phyloP scores from a whole-genome alignment of 2,888 invertebrate genomes.

The Xanthorhoe designata region DNA sequence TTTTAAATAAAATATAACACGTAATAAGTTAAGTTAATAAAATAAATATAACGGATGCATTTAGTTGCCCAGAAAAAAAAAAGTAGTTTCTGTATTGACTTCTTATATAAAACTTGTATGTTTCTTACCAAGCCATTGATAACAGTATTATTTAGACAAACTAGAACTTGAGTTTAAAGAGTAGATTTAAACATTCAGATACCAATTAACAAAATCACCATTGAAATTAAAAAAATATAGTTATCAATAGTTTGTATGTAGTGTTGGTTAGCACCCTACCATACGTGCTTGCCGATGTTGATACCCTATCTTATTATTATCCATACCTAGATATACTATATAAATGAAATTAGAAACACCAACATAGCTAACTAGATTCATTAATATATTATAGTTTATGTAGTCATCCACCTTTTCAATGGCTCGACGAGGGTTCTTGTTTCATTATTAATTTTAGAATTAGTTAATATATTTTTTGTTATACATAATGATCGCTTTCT shows the following conservation, averaged over 20 bases:
- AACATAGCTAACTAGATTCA: constrained; percentile 81
- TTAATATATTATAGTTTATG: constrained; percentile 65
- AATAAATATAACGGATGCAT: constrained; percentile 77
- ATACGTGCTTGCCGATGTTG: constrained; percentile 62
- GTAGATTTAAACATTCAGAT: constrained; percentile 73
- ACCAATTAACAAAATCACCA: constrained; percentile 73
- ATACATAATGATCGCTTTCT: constrained; percentile 68
- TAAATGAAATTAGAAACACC: constrained; percentile 83
- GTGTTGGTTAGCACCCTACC: constrained; percentile 60
- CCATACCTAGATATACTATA: constrained; percentile 75
- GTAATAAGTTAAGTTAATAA: constrained; percentile 72
- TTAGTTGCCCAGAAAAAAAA: constrained; percentile 77
- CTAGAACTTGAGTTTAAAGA: constrained; percentile 77
- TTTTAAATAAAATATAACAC: constrained; percentile 75
- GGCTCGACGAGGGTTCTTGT: constrained; percentile 63
- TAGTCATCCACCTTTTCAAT: constrained; percentile 56
- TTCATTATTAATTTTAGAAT: constrained; percentile 70
- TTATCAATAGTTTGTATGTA: constrained; percentile 76
- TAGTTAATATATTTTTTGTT: constrained; percentile 77
- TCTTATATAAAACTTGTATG: constrained; percentile 65
- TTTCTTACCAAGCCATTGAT: constrained; percentile 85
- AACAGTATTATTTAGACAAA: constrained; percentile 85
- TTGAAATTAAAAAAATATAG: constrained; percentile 67
- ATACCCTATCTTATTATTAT: constrained; percentile 63
- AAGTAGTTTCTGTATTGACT: constrained; percentile 68